phyloP scores from a whole-genome alignment of 2,888 invertebrate species.

The Eupithecia tripunctaria region DNA sequence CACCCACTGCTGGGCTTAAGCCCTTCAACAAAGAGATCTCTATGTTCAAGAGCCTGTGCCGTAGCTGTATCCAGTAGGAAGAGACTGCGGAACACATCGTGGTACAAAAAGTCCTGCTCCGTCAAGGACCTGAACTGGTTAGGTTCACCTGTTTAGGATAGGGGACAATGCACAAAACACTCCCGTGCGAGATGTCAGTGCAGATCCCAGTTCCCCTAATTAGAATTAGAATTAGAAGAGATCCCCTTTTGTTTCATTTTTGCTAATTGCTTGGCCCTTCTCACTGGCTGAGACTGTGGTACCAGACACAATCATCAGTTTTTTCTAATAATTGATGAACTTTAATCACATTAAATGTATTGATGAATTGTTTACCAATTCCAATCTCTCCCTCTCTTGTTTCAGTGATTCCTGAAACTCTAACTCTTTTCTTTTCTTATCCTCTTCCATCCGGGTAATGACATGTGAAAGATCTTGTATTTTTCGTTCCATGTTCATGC shows the following conservation, averaged over 20 bases:
- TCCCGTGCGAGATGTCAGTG: no score
- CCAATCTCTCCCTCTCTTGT: constrained; percentile 69
- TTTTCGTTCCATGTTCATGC: constrained; percentile 70
- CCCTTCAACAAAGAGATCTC: neutral
- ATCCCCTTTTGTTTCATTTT: neutral
- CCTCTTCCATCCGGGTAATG: constrained; percentile 73
- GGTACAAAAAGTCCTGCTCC: no score
- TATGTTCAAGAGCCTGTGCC: no score
- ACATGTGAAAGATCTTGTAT: constrained; percentile 69
- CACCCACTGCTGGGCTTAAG: neutral
- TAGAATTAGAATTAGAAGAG: no score
- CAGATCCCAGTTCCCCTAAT: no score
- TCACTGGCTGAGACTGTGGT: neutral
- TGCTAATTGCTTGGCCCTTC: neutral
- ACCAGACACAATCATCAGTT: neutral
- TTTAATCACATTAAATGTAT: neutral
- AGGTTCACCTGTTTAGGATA: no score
- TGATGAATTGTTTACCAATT: constrained; percentile 57
- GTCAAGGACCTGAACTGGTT: no score
- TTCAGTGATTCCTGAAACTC: constrained; percentile 73
- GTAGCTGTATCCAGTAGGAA: no score
- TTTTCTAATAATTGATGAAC: neutral
- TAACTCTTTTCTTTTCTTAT: constrained; percentile 65
- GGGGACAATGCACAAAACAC: no score
- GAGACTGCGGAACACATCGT: no score